Evolutionary conservation across 2,888 invertebrate species (phyloP).

Genomic region (Operophtera brumata): DNA sequence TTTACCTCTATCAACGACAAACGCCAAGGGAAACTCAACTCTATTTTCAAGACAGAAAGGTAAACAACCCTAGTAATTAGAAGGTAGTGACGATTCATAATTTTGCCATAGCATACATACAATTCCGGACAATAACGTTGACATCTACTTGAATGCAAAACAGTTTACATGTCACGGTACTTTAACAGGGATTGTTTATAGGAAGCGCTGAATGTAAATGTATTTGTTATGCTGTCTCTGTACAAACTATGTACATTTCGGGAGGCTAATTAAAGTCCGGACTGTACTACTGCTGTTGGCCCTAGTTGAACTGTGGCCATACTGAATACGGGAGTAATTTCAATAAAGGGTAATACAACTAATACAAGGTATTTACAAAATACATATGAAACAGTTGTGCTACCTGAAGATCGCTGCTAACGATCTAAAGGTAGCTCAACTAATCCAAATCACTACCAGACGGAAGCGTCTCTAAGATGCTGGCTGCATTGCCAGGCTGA

Average conservation of each 20-base stretch:
- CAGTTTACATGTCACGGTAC: constrained; percentile 67
- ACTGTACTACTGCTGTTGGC: background rate
- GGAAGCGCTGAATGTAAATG: constrained; percentile 60
- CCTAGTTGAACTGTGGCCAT: constrained; percentile 7
- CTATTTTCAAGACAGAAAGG: constrained; percentile 29
- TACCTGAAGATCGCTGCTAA: too few species aligned
- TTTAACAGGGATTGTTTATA: constrained; percentile 66
- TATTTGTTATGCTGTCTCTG: constrained; percentile 28
- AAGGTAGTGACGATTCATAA: constrained; percentile 23
- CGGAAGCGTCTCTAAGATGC: too few species aligned
- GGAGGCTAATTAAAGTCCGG: constrained; percentile 31
- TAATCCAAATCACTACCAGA: too few species aligned
- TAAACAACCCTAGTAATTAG: constrained; percentile 6
- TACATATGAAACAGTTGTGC: too few species aligned
- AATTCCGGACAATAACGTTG: constrained; percentile 72
- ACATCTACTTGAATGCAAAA: constrained; percentile 75
- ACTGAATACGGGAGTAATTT: background rate
- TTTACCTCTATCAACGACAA: constrained; percentile 27
- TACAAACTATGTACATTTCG: constrained; percentile 31
- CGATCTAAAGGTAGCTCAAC: too few species aligned
- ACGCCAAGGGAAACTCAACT: constrained; percentile 35
- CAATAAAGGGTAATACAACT: too few species aligned
- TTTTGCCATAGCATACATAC: constrained; percentile 43
- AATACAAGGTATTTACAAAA: too few species aligned
- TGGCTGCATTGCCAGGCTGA: too few species aligned